Conservation (phyloP, 2,888 invertebrate species). For the Tenodera sinensis region DNA sequence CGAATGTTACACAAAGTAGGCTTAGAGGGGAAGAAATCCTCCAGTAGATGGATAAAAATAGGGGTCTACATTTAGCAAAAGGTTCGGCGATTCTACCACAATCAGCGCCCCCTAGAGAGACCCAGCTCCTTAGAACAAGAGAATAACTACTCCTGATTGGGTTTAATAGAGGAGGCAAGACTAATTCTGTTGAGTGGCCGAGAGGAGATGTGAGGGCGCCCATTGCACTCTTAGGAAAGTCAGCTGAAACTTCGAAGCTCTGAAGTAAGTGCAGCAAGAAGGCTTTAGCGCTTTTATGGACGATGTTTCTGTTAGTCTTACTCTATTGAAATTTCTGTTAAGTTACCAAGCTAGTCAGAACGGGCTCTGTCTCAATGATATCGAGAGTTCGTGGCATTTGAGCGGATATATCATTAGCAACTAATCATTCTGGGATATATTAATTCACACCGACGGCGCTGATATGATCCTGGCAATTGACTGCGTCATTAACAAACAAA, state of each 20-base stretch:
- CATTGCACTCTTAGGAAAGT: neutral
- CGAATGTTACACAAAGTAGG: neutral
- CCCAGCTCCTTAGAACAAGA: neutral
- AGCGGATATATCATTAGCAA: too few species aligned
- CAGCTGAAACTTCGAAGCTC: neutral
- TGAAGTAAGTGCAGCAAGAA: neutral
- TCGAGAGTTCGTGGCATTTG: too few species aligned
- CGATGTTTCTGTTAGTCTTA: too few species aligned
- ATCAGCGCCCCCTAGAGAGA: neutral
- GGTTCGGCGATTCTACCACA: neutral
- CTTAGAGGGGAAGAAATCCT: neutral
- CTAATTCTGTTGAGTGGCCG: neutral
- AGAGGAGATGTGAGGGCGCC: neutral
- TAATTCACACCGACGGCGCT: too few species aligned
- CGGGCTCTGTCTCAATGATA: too few species aligned
- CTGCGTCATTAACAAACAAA: too few species aligned
- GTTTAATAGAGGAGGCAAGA: neutral
- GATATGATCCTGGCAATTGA: too few species aligned
- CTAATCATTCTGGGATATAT: too few species aligned
- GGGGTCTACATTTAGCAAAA: neutral
- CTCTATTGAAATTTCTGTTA: too few species aligned
- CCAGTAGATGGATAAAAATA: neutral
- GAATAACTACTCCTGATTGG: neutral
- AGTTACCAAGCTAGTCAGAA: too few species aligned
- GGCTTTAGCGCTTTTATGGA: neutral